Evolutionary conservation across 2,888 invertebrate genomes (phyloP), one percentile per base, ranked within the genome.

Genomic region (Diplolepis rosae): DNA sequence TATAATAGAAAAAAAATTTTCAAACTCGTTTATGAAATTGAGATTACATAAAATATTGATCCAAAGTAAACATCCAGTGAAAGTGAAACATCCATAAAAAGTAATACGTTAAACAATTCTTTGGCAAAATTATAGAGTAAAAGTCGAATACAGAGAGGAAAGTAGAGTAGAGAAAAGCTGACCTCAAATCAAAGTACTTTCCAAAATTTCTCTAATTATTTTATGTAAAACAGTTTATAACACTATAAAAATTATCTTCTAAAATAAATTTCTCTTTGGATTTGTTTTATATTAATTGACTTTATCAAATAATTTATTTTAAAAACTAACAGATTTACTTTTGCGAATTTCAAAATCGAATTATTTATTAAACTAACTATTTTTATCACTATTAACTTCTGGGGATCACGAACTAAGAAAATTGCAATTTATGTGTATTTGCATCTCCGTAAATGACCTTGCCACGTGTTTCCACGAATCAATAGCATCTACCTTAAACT

Each of bases 1-100:
- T 95, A 83, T 48, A 88, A 88, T n/a, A n/a, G n/a, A 74, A 72
- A 72, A 74, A 72, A 65, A 68, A 50, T 18, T 30, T 42, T 48
- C 39, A 66, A 42, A 67, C 32, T 67, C 2, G 4, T 6, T 39
- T 27, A 35, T 22, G 22, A 56, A 56, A 32, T 18, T 6, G 2
- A 56, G 4, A 18, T 18, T 56, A 56, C 22, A 35, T 0, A n/a
- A n/a, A n/a, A n/a, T n/a, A n/a, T n/a, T n/a, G n/a, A 4, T 39
- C 0, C 1, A n/a, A n/a, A n/a, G 2, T 6, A 15, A 42, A 15
- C 15, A n/a, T 13, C 1, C 7, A 39, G 0, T 28, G 32, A 56
- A 22, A 18, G 6, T 27, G 2, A 39, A 61, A 61, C 11, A 48
- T 48, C 4, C 4, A 48, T 15, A 22, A n/a, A 61, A 61, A 61